Conservation (phyloP, 1,140 invertebrate species). For the Trissolcus basalis region DNA sequence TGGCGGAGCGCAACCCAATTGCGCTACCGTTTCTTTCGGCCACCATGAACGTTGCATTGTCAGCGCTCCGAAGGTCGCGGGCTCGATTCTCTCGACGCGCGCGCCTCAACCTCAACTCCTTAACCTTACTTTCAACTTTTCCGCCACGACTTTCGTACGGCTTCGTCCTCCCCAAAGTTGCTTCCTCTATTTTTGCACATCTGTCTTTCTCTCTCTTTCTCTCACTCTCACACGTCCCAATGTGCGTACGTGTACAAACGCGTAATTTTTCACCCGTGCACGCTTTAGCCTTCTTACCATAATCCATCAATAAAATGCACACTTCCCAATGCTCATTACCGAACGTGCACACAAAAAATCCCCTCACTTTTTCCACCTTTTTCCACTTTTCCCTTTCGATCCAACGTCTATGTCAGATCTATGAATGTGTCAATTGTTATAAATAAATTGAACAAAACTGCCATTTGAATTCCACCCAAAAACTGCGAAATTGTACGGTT, state of each 20-base stretch:
- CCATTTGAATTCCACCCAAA: no score
- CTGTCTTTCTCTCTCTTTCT: neutral
- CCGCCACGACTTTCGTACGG: neutral
- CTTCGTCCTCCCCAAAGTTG: neutral
- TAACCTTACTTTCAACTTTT: conserved; percentile 19
- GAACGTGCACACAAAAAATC: no score
- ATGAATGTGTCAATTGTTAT: no score
- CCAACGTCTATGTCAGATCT: no score
- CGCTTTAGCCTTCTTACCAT: conserved; percentile 9
- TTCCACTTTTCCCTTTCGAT: no score
- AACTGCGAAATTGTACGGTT: no score
- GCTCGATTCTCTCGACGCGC: neutral
- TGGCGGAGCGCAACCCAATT: neutral
- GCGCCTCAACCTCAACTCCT: neutral
- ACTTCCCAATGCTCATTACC: no score
- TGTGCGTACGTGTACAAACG: conserved; percentile 6
- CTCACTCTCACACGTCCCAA: neutral
- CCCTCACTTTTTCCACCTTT: no score
- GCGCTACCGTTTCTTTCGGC: neutral
- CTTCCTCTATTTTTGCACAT: neutral
- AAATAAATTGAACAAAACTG: no score
- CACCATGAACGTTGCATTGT: conserved; percentile 37
- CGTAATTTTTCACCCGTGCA: neutral
- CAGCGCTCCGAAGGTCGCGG: conserved; percentile 29
- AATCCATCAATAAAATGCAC: no score